Evolutionary conservation across 2,888 invertebrate genomes (phyloP).

Genomic region (Lasioglossum pauxillum): DNA sequence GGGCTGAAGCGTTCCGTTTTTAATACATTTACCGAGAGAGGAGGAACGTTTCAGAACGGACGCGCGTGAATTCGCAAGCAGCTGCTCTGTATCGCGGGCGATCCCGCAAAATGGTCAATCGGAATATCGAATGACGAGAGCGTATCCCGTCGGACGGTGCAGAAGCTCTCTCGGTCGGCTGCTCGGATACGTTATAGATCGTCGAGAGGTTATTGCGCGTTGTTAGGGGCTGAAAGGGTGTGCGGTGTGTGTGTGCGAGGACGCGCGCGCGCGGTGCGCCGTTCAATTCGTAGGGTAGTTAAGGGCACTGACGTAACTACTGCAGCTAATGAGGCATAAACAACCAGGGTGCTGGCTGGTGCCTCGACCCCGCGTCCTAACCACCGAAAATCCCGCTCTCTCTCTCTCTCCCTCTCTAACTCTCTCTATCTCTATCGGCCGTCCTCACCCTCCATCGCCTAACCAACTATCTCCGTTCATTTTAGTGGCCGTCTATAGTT

Average conservation of each 20-base stretch:
- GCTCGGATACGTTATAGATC: constrained; percentile 56
- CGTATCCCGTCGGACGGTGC: background rate
- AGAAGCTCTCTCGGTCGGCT: constrained; percentile 17
- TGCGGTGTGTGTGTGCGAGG: background rate
- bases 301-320: constrained; percentile 78
- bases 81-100: constrained; percentile 12
- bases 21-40: background rate
- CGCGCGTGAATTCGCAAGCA: background rate
- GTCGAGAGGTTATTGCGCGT: constrained; percentile 48
- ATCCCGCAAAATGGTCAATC: constrained; percentile 26
- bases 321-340: constrained; percentile 80
- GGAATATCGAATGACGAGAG: constrained; percentile 38
- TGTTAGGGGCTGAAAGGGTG: constrained; percentile 52
- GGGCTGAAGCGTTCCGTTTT: background rate
- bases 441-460: constrained; percentile 24
- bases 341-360: constrained; percentile 71
- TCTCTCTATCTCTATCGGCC: background rate
- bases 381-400: constrained; percentile 56
- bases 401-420: background rate
- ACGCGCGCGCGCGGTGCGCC: constrained; percentile 32
- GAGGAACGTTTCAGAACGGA: background rate
- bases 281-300: constrained; percentile 77
- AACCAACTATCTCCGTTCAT: constrained; percentile 66
- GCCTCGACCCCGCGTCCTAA: constrained; percentile 55
- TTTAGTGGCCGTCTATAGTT: constrained; percentile 75